Conservation (phyloP, 1,140 invertebrate genomes). For the Listronotus bonariensis region DNA sequence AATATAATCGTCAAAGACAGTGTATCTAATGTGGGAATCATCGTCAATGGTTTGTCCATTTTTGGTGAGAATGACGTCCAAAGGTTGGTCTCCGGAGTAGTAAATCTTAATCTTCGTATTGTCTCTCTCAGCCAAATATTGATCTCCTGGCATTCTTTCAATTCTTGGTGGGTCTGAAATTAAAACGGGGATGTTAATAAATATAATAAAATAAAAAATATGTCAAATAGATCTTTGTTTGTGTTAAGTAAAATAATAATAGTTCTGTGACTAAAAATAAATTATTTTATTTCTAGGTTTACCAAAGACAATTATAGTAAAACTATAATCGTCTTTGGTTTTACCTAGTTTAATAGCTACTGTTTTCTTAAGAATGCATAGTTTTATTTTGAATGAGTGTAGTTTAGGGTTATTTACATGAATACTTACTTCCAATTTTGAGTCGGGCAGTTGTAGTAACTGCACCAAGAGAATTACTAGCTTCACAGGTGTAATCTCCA, state of each 20-base stretch:
- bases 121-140: slow-evolving; percentile 89
- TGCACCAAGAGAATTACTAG: slow-evolving; percentile 89
- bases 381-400: too few relatives aligned
- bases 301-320: too few relatives aligned
- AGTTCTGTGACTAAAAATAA: too few relatives aligned
- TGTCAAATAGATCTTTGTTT: too few relatives aligned
- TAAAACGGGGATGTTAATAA: slow-evolving; percentile 5
- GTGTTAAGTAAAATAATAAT: too few relatives aligned
- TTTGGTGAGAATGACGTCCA: slow-evolving; percentile 81
- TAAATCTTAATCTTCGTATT: slow-evolving; percentile 95
- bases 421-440: slow-evolving; percentile 80
- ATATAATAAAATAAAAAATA: slow-evolving; percentile 17
- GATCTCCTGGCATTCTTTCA: slow-evolving; percentile 86
- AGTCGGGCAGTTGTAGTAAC: slow-evolving; percentile 84
- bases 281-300: not conserved
- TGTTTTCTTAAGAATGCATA: too few relatives aligned
- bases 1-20: slow-evolving; percentile 94
- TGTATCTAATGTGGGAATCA: slow-evolving; percentile 85
- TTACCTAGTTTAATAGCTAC: too few relatives aligned
- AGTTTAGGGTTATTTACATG: too few relatives aligned
- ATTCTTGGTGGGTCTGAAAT: slow-evolving; percentile 86
- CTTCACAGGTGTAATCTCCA: slow-evolving; percentile 96
- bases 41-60: slow-evolving; percentile 80
- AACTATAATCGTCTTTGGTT: too few relatives aligned
- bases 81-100: slow-evolving; percentile 90